These are phyloP conservation scores for Halictus rubicundus DNA, from an alignment of 1,140 invertebrate species.

Conservation along the genomic window DNA sequence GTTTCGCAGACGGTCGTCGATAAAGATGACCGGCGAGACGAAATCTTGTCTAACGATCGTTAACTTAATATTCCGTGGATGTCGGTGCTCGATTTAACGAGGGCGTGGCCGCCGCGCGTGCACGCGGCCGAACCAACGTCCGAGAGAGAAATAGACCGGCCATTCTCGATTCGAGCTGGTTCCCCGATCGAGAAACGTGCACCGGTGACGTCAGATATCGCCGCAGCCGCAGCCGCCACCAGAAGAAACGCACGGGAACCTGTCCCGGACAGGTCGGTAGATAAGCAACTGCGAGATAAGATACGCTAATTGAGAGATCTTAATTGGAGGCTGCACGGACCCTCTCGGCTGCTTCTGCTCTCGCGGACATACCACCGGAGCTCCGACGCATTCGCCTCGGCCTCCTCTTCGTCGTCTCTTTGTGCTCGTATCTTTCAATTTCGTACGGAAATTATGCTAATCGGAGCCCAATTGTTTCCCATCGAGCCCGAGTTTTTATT, in stretches of 20 bases:
- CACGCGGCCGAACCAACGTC: slow-evolving; percentile 45
- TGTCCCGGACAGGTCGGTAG: slow-evolving; percentile 46
- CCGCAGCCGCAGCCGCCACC: slow-evolving; percentile 16
- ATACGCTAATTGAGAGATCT: slow-evolving; percentile 76
- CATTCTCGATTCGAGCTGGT: slow-evolving; percentile 19
- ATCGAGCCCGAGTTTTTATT: not conserved
- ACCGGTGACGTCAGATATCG: slow-evolving; percentile 26
- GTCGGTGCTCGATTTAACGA: slow-evolving; percentile 57
- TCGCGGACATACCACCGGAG: slow-evolving; percentile 27
- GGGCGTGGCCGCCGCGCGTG: slow-evolving; percentile 48
- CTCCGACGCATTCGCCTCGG: too few species aligned
- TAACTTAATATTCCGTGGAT: slow-evolving; percentile 54
- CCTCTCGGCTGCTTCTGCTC: slow-evolving; percentile 22
- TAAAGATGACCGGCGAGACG: not conserved
- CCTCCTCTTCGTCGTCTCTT: not conserved
- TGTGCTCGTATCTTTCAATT: slow-evolving; percentile 15
- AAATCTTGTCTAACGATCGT: slow-evolving; percentile 53
- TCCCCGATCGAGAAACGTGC: slow-evolving; percentile 37
- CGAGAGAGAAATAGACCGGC: slow-evolving; percentile 50
- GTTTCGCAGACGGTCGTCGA: slow-evolving; percentile 6
- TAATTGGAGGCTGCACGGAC: slow-evolving; percentile 65
- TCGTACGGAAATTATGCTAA: not conserved
- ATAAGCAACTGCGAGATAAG: slow-evolving; percentile 69
- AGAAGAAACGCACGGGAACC: slow-evolving; percentile 55
- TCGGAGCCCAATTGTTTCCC: not conserved